Evolutionary conservation across 2,797 vertebrate genomes (phyloP).

Genomic region (Uromys caudimaculatus): DNA sequence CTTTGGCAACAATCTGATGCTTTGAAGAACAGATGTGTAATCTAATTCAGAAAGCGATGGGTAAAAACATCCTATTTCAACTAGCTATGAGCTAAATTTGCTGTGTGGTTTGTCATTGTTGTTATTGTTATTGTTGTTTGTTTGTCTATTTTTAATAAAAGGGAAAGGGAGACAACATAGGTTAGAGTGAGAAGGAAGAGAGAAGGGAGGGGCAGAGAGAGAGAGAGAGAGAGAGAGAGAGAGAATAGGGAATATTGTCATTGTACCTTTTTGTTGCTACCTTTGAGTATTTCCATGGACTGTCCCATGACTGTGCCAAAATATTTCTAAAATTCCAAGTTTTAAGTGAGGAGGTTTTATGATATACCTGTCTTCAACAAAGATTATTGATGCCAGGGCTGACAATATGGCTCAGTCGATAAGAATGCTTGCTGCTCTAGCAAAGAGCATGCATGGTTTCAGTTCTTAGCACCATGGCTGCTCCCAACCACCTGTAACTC

Average conservation of each 20-base stretch:
- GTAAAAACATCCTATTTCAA: conserved; percentile 71
- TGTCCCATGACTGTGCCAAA: conserved; percentile 23
- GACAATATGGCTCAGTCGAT: not conserved
- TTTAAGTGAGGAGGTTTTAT: conserved; percentile 29
- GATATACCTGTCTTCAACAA: not conserved
- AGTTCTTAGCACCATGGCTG: not conserved
- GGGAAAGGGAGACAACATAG: not conserved
- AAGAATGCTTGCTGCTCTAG: not conserved
- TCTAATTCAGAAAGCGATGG: conserved; percentile 72
- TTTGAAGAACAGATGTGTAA: conserved; percentile 81
- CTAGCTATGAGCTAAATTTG: conserved; percentile 71
- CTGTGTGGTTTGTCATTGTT: conserved; percentile 44
- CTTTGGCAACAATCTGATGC: conserved; percentile 78
- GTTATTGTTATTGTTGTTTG: not conserved
- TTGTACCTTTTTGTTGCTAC: conserved; percentile 5
- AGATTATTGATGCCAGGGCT: conserved; percentile 15
- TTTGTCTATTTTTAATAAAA: not conserved
- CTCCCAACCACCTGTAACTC: not conserved
- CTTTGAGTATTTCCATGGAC: conserved; percentile 64
- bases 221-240: not conserved
- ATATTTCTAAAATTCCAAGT: conserved; percentile 43
- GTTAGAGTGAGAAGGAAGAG: not conserved
- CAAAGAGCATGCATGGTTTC: not conserved
- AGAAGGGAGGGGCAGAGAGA: too few species aligned
- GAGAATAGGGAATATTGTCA: not conserved